Percentiles rank a stretch among this genome's conserved stretches.
These are phyloP conservation scores for Euspilapteryx auroguttella DNA, from an alignment of 2,888 invertebrate species.

Conservation along the genomic window DNA sequence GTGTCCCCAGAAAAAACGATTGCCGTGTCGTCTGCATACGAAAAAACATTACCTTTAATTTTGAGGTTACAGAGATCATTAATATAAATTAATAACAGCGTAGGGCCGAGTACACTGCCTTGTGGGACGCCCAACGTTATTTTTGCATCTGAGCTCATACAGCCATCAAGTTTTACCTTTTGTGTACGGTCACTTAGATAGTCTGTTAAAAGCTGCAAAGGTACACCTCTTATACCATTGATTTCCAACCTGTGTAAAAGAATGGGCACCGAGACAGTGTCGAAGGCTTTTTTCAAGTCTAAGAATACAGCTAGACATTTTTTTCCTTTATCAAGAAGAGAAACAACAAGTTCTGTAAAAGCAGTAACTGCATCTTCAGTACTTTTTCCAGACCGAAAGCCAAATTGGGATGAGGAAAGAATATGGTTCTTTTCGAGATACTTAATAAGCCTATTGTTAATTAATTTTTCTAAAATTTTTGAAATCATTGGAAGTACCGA, in stretches of 20 bases:
- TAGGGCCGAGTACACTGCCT: neutral
- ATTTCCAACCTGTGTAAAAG: neutral
- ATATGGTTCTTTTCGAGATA: neutral
- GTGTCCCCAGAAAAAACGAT: neutral
- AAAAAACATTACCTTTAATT: neutral
- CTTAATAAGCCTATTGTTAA: neutral
- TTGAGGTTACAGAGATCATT: neutral
- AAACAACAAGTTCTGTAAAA: neutral
- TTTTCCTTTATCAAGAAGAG: neutral
- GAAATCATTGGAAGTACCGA: neutral
- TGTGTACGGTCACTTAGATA: neutral
- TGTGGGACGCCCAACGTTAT: neutral
- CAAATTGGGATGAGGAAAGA: neutral
- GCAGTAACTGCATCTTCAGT: neutral
- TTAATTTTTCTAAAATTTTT: neutral
- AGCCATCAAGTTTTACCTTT: neutral
- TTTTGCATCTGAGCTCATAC: neutral
- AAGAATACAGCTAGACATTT: neutral
- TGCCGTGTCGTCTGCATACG: neutral
- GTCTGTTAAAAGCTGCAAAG: neutral
- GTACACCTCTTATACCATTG: neutral
- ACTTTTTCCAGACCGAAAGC: neutral
- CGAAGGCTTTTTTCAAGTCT: conserved; percentile 1
- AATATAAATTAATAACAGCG: neutral
- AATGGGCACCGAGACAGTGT: conserved; percentile 1